Evolutionary conservation across 1,140 invertebrate genomes (phyloP), one percentile per base, ranked within the genome.

Genomic region (Portunus trituberculatus): DNA sequence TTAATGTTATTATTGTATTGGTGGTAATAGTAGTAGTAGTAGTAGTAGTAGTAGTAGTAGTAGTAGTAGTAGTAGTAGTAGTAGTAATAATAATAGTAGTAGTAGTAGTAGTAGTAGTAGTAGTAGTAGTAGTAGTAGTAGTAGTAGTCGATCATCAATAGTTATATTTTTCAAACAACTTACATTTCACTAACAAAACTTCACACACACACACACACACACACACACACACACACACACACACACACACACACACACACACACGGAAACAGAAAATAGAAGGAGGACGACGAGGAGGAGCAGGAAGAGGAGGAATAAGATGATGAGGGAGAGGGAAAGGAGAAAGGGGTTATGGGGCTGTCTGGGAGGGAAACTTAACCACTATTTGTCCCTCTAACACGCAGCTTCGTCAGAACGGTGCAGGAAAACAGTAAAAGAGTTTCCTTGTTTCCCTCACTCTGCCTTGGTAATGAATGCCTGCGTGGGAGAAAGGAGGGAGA

Each of bases 11-110:
- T 39, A 25, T 86, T 7, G 14, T 12, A 86, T 12, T 86, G 29
- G 76, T 83, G 29, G 76, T 83, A 83, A 7, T 7, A 83, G 76
- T 83, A 83, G 7, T 7, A 83, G 76, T 7, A 83, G 76, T 83
- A 83, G 76, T 83, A 83, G 76, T 83, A 83, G 76, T 83, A 83
- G 76, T 83, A 83, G 76, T 83, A 29, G 76, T 83, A 83, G 76
- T 83, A 83, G 76, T 29, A 83, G 76, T 83, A 83, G 76, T 83
- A 83, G 76, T 83, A 83, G 76, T 83, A 83, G 7, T 83, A 83
- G 76, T 83, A 83, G 76, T 83, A 83, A 7, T 83, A 83, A 7
- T 83, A 83, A 7, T 83, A 83, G 76, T 83, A 83, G 76, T 83
- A 83, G 76, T 39, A 39, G 39, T 6, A 39, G 39, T 39, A 39